These are phyloP conservation scores for Phylloscopus whistleri DNA, from an alignment of 2,113 vertebrate genomes.

Conservation along the genomic window DNA sequence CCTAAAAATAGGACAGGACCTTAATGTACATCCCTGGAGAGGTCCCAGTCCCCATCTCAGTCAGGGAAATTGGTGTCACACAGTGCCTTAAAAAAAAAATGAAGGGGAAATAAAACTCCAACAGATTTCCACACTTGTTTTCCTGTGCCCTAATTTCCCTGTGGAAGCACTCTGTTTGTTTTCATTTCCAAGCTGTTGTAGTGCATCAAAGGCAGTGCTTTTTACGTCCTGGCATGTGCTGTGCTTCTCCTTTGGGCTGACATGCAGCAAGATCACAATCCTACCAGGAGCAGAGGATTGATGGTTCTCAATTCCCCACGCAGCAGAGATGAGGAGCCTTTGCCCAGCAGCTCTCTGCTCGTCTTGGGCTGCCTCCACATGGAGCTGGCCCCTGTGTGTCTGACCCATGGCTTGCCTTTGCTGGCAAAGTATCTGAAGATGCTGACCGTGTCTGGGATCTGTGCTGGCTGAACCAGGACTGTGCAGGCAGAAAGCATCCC, in stretches of 20 bases:
- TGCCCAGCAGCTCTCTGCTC: not conserved
- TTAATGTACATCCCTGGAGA: not conserved
- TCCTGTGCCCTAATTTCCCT: slow-evolving; percentile 35
- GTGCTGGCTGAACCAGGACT: not conserved
- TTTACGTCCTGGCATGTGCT: not conserved
- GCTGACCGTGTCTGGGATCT: not conserved
- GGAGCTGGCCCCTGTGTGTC: not conserved
- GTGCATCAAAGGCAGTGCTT: slow-evolving; percentile 35
- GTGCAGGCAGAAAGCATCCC: not conserved
- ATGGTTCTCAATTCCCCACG: rapidly evolving
- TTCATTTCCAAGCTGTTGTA: slow-evolving; percentile 36
- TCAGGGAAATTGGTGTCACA: not conserved
- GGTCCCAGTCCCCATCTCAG: not conserved
- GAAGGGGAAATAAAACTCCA: not conserved
- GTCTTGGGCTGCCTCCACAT: not conserved
- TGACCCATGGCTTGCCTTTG: not conserved
- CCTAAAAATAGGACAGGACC: slow-evolving; percentile 8
- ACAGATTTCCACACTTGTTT: not conserved
- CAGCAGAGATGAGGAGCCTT: not conserved
- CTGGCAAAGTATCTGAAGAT: not conserved
- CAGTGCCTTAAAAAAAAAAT: not conserved
- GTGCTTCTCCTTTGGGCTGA: not conserved
- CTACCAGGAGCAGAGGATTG: not conserved
- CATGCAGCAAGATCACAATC: not conserved
- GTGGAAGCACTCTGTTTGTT: slow-evolving; percentile 30